phyloP scores from a whole-genome alignment of 64 coral and sea anemone genomes.

The Hydrozoanthus tunicans region DNA sequence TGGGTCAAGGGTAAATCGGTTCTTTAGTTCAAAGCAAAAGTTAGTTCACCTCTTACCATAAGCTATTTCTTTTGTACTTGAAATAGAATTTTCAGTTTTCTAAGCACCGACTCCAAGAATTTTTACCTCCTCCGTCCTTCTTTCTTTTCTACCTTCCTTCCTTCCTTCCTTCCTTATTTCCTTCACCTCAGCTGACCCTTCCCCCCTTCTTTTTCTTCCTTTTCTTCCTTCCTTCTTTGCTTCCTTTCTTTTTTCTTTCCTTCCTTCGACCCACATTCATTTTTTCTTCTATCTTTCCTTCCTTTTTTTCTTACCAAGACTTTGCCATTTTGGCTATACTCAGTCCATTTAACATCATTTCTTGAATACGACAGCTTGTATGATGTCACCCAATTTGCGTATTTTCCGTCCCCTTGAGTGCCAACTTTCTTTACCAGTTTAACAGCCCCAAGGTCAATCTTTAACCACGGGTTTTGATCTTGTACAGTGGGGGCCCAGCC shows the following conservation, averaged over 20 bases:
- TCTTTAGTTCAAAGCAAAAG: too few species aligned
- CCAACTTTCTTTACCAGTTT: conserved; percentile 15
- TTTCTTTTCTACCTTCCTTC: too few species aligned
- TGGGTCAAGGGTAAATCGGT: too few species aligned
- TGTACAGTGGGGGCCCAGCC: not conserved
- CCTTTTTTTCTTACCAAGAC: not conserved
- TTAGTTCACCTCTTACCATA: too few species aligned
- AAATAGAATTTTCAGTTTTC: too few species aligned
- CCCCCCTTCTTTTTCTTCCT: too few species aligned
- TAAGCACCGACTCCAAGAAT: too few species aligned
- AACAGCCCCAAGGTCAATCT: conserved; percentile 34
- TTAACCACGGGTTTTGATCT: conserved; percentile 26
- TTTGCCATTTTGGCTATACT: conserved; percentile 32
- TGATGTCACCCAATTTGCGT: conserved; percentile 6
- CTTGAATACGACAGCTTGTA: conserved; percentile 48
- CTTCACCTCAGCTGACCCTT: too few species aligned
- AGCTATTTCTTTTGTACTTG: too few species aligned
- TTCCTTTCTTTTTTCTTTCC: not conserved
- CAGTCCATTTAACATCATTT: conserved; percentile 4
- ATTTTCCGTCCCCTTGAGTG: conserved; percentile 49
- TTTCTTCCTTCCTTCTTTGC: too few species aligned
- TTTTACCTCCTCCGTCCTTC: too few species aligned
- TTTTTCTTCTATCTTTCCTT: not conserved
- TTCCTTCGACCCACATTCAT: not conserved
- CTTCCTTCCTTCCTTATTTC: too few species aligned